phyloP scores from a whole-genome alignment of 2,113 vertebrate species.

The Perca flavescens region DNA sequence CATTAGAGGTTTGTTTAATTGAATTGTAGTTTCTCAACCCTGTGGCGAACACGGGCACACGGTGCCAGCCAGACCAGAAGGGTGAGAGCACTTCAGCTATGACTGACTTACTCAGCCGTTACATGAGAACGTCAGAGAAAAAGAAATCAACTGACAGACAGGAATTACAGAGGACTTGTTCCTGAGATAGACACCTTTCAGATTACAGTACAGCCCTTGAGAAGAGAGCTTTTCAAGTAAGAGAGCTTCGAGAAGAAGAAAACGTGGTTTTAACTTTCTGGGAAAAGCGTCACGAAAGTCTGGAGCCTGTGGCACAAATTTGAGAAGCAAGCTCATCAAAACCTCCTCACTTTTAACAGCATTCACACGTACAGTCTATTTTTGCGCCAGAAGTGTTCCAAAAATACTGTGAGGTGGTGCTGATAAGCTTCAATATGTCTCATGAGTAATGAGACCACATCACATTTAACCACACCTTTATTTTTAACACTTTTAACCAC shows the following conservation, averaged over 20 bases:
- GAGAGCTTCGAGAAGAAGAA: not conserved
- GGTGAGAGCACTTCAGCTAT: not conserved
- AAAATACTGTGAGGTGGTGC: not conserved
- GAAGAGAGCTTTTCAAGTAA: conserved; percentile 12
- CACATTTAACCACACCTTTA: conserved; percentile 8
- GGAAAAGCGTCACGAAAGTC: not conserved
- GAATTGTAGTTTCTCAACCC: not conserved
- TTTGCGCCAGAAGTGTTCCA: not conserved
- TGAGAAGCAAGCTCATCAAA: not conserved
- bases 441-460: not conserved
- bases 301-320: not conserved
- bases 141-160: not conserved
- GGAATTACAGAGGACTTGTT: not conserved
- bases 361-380: not conserved
- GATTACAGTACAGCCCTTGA: not conserved
- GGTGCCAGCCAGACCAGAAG: conserved; percentile 51
- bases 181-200: conserved; percentile 2
- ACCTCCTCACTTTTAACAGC: not conserved
- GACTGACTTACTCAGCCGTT: not conserved
- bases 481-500: not conserved
- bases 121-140: not conserved
- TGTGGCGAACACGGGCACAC: conserved; percentile 40
- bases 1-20: conserved; percentile 9
- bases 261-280: not conserved
- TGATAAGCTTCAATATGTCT: not conserved